These are phyloP conservation scores for Coreius guichenoti DNA, from an alignment of 2,797 vertebrate genomes.

Conservation along the genomic window DNA sequence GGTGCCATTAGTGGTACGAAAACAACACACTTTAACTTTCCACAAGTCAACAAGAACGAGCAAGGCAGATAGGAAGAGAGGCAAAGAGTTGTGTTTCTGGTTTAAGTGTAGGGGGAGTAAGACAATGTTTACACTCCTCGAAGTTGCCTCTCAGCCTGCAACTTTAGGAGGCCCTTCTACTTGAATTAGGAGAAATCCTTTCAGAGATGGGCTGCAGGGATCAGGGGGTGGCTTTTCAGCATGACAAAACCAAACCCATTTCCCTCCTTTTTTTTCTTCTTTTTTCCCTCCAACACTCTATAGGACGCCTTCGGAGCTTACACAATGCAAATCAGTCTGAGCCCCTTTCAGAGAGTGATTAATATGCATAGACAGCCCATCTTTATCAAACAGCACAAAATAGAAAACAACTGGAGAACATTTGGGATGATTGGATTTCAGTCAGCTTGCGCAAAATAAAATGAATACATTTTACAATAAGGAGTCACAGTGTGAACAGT, in stretches of 20 bases:
- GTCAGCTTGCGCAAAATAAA: slow-evolving; percentile 49
- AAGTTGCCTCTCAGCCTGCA: slow-evolving; percentile 70
- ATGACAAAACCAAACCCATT: slow-evolving; percentile 77
- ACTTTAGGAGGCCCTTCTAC: slow-evolving; percentile 73
- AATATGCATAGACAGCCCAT: slow-evolving; percentile 89
- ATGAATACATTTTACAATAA: slow-evolving; percentile 42
- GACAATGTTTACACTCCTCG: slow-evolving; percentile 67
- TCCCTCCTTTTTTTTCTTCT: slow-evolving; percentile 56
- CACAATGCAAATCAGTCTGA: slow-evolving; percentile 89
- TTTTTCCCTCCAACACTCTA: slow-evolving; percentile 76
- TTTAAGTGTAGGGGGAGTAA: slow-evolving; percentile 27
- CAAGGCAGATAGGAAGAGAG: background rate
- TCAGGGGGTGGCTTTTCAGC: slow-evolving; percentile 75
- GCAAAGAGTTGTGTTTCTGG: slow-evolving; percentile 35
- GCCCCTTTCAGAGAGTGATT: slow-evolving; percentile 89
- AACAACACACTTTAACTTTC: background rate
- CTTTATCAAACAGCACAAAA: slow-evolving; percentile 75
- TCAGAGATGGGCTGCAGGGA: slow-evolving; percentile 54
- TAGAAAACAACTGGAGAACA: slow-evolving; percentile 63
- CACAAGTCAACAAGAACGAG: background rate
- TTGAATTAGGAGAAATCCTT: slow-evolving; percentile 76
- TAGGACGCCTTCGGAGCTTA: slow-evolving; percentile 79
- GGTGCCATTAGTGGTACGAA: background rate
- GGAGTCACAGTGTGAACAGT: slow-evolving; percentile 35
- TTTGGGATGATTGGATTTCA: slow-evolving; percentile 42